A percentile compares a stretch with the other conserved stretches of the same genome.
Conservation (phyloP, 2,888 invertebrate species). For the Lissocephala sabroskyi region DNA sequence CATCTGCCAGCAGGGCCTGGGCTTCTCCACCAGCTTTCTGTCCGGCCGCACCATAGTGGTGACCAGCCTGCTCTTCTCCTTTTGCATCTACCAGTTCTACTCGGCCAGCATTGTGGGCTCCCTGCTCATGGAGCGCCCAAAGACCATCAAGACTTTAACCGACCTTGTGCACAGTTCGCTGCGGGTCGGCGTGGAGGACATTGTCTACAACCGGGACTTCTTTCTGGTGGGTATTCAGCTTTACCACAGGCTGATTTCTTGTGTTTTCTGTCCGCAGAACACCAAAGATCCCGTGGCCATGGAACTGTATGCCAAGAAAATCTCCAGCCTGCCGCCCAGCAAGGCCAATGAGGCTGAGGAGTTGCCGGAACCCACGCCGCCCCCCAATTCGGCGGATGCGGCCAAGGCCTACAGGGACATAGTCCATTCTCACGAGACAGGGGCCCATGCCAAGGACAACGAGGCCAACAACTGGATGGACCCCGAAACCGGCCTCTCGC, state of each 20-base stretch:
- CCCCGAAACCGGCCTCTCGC: slow-evolving; percentile 75
- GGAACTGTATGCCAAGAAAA: slow-evolving; percentile 76
- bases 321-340: slow-evolving; percentile 59
- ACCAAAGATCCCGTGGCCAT: slow-evolving; percentile 78
- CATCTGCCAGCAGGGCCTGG: slow-evolving; percentile 73
- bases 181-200: slow-evolving; percentile 78
- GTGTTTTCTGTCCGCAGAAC: slow-evolving; percentile 72
- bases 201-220: slow-evolving; percentile 77
- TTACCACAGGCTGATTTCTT: too few species aligned
- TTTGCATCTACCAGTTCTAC: slow-evolving; percentile 80
- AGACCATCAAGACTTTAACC: slow-evolving; percentile 76
- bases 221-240: slow-evolving; percentile 74
- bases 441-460: slow-evolving; percentile 60
- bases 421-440: slow-evolving; percentile 60
- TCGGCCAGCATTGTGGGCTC: slow-evolving; percentile 81
- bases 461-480: slow-evolving; percentile 74
- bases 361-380: slow-evolving; percentile 24
- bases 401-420: slow-evolving; percentile 53
- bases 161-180: slow-evolving; percentile 77
- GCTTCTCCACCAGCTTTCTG: slow-evolving; percentile 67
- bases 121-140: slow-evolving; percentile 76
- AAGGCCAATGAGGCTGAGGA: slow-evolving; percentile 29
- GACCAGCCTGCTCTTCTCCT: slow-evolving; percentile 75
- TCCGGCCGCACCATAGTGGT: slow-evolving; percentile 75
- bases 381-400: slow-evolving; percentile 15